Evolutionary conservation across 2,113 vertebrate species (phyloP).

Genomic region (Alexandromys fortis): DNA sequence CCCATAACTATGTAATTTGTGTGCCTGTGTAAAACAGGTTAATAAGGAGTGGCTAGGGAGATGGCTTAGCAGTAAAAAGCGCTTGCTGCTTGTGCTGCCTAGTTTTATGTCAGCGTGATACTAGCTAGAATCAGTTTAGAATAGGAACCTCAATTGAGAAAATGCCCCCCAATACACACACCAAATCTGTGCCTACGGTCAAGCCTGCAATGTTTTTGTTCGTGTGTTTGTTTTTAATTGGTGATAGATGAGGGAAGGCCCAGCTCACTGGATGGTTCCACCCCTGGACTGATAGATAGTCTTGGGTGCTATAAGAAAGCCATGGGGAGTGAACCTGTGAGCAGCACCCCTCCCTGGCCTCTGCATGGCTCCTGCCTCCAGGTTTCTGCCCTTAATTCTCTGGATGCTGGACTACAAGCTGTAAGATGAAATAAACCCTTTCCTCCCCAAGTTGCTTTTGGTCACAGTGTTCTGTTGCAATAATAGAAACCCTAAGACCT

Average conservation of each 20-base stretch:
- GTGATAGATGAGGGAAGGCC: not conserved
- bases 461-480: not conserved
- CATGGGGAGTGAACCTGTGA: not conserved
- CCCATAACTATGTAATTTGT: not conserved
- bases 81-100: not conserved
- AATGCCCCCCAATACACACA: not conserved
- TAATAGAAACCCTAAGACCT: not conserved
- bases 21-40: not conserved
- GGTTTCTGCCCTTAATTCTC: not conserved
- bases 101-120: not conserved
- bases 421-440: not conserved
- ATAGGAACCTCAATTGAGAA: not conserved
- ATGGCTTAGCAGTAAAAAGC: not conserved
- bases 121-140: not conserved
- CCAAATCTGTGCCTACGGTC: not conserved
- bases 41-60: not conserved
- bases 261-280: not conserved
- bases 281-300: not conserved
- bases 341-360: not conserved
- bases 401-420: not conserved
- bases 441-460: not conserved
- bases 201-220: not conserved
- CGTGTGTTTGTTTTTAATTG: not conserved
- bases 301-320: not conserved
- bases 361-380: not conserved